phyloP scores from a whole-genome alignment of 2,113 vertebrate species.

The Aspiorhynchus laticeps region DNA sequence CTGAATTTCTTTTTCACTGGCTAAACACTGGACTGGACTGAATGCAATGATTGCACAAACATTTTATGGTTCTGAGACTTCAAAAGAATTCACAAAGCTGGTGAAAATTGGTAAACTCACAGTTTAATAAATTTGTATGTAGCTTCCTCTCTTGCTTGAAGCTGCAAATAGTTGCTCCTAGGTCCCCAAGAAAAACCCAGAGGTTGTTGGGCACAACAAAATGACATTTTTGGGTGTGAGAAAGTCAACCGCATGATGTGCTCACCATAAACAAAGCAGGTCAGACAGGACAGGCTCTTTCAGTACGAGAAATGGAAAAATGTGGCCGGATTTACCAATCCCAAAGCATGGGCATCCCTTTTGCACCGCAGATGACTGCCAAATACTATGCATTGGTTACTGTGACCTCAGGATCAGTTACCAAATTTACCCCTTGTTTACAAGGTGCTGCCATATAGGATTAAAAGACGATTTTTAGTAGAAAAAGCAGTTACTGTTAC shows the following conservation, averaged over 20 bases:
- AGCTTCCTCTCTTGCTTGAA: background rate
- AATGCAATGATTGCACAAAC: background rate
- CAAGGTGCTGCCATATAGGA: slow-evolving; percentile 20
- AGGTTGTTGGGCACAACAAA: slow-evolving; percentile 51
- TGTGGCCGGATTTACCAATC: slow-evolving; percentile 63
- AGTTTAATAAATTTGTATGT: background rate
- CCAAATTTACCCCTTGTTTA: slow-evolving; percentile 43
- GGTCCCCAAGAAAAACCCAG: slow-evolving; percentile 42
- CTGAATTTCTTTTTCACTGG: background rate
- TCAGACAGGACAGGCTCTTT: slow-evolving; percentile 62
- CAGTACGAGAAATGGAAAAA: slow-evolving; percentile 70
- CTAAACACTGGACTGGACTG: background rate
- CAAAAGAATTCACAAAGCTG: background rate
- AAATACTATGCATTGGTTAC: slow-evolving; percentile 7
- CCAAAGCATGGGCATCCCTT: slow-evolving; percentile 63
- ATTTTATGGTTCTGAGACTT: background rate
- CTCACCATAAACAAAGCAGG: slow-evolving; percentile 68
- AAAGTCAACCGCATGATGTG: slow-evolving; percentile 67
- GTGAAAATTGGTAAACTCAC: background rate
- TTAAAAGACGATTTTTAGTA: slow-evolving; percentile 37
- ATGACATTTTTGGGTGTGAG: slow-evolving; percentile 71
- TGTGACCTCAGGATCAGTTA: slow-evolving; percentile 4
- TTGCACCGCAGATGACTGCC: slow-evolving; percentile 59
- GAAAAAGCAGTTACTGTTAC: slow-evolving; percentile 25
- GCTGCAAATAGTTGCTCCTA: slow-evolving; percentile 30